A percentile compares a stretch with the other conserved stretches of the same genome.
Evolutionary conservation across 2,113 vertebrate genomes (phyloP).

Genomic region (Seriola dumerili): DNA sequence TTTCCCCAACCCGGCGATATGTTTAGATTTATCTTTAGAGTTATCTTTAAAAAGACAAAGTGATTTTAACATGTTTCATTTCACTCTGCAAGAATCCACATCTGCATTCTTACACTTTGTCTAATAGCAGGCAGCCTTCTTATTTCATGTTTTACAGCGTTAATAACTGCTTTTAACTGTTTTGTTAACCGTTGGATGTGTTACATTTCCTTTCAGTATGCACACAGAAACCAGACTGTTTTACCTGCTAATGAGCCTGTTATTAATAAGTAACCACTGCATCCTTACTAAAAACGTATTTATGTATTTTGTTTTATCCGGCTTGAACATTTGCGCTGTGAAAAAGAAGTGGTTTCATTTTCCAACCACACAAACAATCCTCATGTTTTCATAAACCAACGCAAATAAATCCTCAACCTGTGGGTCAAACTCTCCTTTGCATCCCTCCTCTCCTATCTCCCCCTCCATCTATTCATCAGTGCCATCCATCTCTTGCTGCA

Average conservation of each 20-base stretch:
- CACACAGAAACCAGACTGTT: not conserved
- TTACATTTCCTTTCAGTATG: not conserved
- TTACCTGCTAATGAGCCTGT: not conserved
- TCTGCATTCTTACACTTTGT: not conserved
- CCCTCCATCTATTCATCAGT: slow-evolving; percentile 30
- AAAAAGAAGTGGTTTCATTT: not conserved
- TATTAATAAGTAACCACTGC: not conserved
- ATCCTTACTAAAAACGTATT: not conserved
- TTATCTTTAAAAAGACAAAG: not conserved
- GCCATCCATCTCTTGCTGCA: slow-evolving; percentile 27
- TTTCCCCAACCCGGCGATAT: not conserved
- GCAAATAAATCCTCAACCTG: slow-evolving; percentile 3
- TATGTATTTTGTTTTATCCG: not conserved
- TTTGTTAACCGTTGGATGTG: not conserved
- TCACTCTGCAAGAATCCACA: not conserved
- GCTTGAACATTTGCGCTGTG: not conserved
- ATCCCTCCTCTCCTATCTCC: slow-evolving; percentile 14
- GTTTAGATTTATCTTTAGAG: not conserved
- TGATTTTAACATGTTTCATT: not conserved
- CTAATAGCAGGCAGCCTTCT: not conserved
- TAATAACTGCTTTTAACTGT: not conserved
- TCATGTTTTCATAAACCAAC: not conserved
- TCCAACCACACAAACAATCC: not conserved
- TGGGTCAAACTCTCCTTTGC: slow-evolving; percentile 13
- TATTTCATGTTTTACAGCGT: not conserved